Base-by-base conservation (phyloP, 1,140 invertebrate genomes). In the Saccostrea cuccullata region DNA sequence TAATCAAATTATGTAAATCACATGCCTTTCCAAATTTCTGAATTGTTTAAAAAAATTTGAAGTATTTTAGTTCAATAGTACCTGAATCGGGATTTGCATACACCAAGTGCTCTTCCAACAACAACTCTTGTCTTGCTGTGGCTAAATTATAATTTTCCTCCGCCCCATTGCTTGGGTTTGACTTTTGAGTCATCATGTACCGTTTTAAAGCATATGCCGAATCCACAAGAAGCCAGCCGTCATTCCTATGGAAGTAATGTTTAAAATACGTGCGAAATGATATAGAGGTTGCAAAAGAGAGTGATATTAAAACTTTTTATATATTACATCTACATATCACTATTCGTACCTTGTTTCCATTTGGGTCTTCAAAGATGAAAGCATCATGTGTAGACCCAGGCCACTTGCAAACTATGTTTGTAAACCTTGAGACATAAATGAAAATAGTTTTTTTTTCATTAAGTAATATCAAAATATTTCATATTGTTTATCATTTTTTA, bases 301-400 rank as follows among this genome's bases (percentile, higher is more conserved):
- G 30, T 36, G 30, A 36, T 36, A 36, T 36, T 36, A 1, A 36
- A 36, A 36, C 30, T 36, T 36, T 36, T 36, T 36, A 36, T 36
- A 36, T 36, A 36, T 36, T 2, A 36, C 2, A 36, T 36, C 0
- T 36, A 1, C 2, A 36, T 36, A 36, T 36, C 30, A 36, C 30
- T 36, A 1, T 36, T 36, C 30, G 30, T 36, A 36, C 30, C 30
- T 36, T 36, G 60, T 67, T 67, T 67, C 60, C 60, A 67, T 67
- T 1, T 67, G 60, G 60, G 60, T 67, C 23, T 67, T 67, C 60
- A 23, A 58, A 86, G 60, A 86, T 67, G 30, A 36, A 86, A 13
- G 85, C 85, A 70, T 86, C 85, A 20, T 86, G 85, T n/a, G 85
- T 86, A 0, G 23, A 26, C 30, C 85, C 85, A 26, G 73, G 73